A percentile compares a stretch with the other conserved stretches of the same genome.
Evolutionary conservation across 2,888 invertebrate species (phyloP).

Genomic region (Aleiodes testaceus): DNA sequence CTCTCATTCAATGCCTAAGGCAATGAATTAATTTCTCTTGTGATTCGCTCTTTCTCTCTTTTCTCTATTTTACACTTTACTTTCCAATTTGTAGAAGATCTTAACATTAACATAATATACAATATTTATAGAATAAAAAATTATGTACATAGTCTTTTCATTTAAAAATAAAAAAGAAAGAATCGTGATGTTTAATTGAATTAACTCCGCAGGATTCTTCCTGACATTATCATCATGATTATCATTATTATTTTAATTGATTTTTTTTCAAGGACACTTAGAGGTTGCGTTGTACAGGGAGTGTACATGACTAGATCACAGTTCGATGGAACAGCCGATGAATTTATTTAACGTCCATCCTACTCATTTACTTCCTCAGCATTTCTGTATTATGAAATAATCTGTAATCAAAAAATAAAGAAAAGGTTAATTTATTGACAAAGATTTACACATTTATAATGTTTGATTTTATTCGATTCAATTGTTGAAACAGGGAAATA

Average conservation of each 20-base stretch:
- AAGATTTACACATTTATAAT: constrained; percentile 5
- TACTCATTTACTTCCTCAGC: constrained; percentile 31
- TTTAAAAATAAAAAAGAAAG: constrained; percentile 6
- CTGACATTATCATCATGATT: constrained; percentile 28
- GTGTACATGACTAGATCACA: constrained; percentile 69
- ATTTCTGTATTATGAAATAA: constrained; percentile 43
- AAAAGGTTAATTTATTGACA: constrained; percentile 36
- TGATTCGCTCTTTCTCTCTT: constrained; percentile 41
- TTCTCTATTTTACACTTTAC: constrained; percentile 45
- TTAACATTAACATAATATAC: constrained; percentile 53
- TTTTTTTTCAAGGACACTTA: constrained; percentile 46
- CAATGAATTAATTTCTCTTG: constrained; percentile 33
- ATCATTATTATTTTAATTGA: constrained; percentile 29
- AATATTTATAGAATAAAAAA: constrained; percentile 49
- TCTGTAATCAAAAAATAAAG: constrained; percentile 60
- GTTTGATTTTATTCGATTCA: background rate
- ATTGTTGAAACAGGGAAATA: background rate
- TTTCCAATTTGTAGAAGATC: constrained; percentile 46
- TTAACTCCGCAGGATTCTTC: background rate
- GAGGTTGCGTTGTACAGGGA: constrained; percentile 52
- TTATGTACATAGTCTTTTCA: constrained; percentile 46
- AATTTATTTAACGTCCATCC: constrained; percentile 46
- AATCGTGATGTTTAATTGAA: constrained; percentile 26
- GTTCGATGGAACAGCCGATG: constrained; percentile 62
- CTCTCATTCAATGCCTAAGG: constrained; percentile 26